Percentiles rank a stretch among this genome's conserved stretches.
Conservation (phyloP, 2,797 vertebrate species). For the Coendou prehensilis region DNA sequence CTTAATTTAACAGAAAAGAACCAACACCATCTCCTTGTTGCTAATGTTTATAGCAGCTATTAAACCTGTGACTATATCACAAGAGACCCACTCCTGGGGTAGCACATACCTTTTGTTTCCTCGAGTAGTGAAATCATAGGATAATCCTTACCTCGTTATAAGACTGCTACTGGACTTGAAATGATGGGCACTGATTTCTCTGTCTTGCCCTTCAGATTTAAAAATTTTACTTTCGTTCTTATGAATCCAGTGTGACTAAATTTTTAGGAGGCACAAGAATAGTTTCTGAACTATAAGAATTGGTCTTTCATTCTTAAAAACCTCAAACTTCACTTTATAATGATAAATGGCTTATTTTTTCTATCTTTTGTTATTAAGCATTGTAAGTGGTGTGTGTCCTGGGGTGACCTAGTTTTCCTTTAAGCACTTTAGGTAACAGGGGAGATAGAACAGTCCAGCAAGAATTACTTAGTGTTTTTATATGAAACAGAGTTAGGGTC, state of each 20-base stretch:
- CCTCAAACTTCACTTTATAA: constrained; percentile 1
- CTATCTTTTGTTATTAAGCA: not conserved
- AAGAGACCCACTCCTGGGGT: constrained; percentile 31
- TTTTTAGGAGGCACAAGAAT: not conserved
- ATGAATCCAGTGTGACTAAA: not conserved
- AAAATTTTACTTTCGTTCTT: constrained; percentile 37
- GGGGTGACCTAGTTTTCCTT: constrained; percentile 17
- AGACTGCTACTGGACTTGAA: not conserved
- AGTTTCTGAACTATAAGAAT: not conserved
- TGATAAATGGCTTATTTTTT: not conserved
- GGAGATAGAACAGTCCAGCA: not conserved
- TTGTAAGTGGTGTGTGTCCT: not conserved
- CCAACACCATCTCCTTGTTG: not conserved
- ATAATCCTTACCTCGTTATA: constrained; percentile 25
- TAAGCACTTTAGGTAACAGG: not conserved
- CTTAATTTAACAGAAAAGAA: not conserved
- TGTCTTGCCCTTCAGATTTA: not conserved
- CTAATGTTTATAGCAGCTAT: constrained; percentile 51
- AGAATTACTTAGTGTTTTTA: not conserved
- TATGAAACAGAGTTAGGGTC: not conserved
- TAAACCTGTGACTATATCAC: constrained; percentile 4
- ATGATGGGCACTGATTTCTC: constrained; percentile 8
- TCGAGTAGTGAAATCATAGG: constrained; percentile 57
- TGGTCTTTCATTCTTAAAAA: constrained; percentile 31
- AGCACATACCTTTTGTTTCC: constrained; percentile 55